phyloP scores from a whole-genome alignment of 1,140 invertebrate genomes.

The Acromyrmex charruanus region DNA sequence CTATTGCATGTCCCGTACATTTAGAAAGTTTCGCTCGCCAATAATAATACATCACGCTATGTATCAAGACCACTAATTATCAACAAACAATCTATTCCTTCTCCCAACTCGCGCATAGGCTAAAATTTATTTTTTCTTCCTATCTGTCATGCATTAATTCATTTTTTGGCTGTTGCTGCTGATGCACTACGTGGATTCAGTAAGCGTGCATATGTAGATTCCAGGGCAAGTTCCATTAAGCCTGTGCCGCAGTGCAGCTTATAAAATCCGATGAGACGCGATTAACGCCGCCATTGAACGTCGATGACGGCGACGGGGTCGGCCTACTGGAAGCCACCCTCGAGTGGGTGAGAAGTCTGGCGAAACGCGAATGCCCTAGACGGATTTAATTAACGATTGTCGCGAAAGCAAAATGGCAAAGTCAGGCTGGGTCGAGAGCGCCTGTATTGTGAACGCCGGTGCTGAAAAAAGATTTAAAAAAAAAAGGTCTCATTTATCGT shows the following conservation, averaged over 20 bases:
- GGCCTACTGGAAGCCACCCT: constrained; percentile 1
- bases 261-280: constrained; percentile 64
- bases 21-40: constrained; percentile 21
- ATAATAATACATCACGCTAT: constrained; percentile 25
- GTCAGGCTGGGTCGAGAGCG: constrained; percentile 42
- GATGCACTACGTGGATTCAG: constrained; percentile 2
- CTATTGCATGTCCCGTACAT: neutral
- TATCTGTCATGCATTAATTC: neutral
- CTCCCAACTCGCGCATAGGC: neutral
- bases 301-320: neutral
- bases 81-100: constrained; percentile 18
- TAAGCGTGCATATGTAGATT: constrained; percentile 3
- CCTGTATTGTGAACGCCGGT: constrained; percentile 9
- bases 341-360: constrained; percentile 40
- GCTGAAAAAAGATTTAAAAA: constrained; percentile 39
- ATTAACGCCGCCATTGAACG: constrained; percentile 67
- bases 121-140: neutral
- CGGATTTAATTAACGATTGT: constrained; percentile 76
- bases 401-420: constrained; percentile 56
- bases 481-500: constrained; percentile 34
- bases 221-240: constrained; percentile 44
- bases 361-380: constrained; percentile 64
- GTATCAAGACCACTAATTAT: constrained; percentile 24
- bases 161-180: constrained; percentile 8
- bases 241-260: constrained; percentile 26